Percentiles rank a stretch among this genome's conserved stretches.
phyloP scores from a whole-genome alignment of 2,888 invertebrate genomes.

The Hypena proboscidalis region DNA sequence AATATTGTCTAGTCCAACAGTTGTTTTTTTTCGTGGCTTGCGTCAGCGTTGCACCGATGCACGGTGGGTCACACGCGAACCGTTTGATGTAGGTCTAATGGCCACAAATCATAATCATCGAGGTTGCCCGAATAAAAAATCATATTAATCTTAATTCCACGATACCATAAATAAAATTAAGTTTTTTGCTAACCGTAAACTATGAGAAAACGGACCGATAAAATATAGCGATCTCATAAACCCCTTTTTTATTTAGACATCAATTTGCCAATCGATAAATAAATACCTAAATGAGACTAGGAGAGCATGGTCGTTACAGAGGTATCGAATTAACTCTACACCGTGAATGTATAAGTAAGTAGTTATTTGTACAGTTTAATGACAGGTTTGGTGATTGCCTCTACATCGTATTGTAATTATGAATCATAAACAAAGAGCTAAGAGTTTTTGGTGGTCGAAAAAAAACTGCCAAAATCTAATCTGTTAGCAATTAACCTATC shows the following conservation, averaged over 20 bases:
- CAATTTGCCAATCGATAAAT: constrained; percentile 71
- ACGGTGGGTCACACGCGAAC: constrained; percentile 65
- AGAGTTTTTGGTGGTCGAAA: constrained; percentile 56
- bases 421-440: constrained; percentile 79
- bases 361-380: constrained; percentile 82
- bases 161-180: constrained; percentile 62
- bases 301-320: constrained; percentile 54
- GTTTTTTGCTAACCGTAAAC: constrained; percentile 50
- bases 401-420: constrained; percentile 77
- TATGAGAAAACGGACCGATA: constrained; percentile 61
- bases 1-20: constrained; percentile 40
- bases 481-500: constrained; percentile 83
- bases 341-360: constrained; percentile 70
- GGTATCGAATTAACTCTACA: constrained; percentile 67
- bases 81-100: constrained; percentile 74
- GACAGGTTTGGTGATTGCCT: constrained; percentile 79
- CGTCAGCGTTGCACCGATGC: constrained; percentile 59
- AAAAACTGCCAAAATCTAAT: constrained; percentile 81
- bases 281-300: constrained; percentile 60
- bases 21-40: constrained; percentile 35
- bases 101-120: constrained; percentile 71
- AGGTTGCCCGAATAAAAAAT: constrained; percentile 57
- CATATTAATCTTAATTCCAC: constrained; percentile 76
- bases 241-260: constrained; percentile 56
- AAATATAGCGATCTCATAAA: constrained; percentile 61